These are phyloP conservation scores for Calyptomena viridis DNA, from an alignment of 2,113 vertebrate species.

Conservation along the genomic window DNA sequence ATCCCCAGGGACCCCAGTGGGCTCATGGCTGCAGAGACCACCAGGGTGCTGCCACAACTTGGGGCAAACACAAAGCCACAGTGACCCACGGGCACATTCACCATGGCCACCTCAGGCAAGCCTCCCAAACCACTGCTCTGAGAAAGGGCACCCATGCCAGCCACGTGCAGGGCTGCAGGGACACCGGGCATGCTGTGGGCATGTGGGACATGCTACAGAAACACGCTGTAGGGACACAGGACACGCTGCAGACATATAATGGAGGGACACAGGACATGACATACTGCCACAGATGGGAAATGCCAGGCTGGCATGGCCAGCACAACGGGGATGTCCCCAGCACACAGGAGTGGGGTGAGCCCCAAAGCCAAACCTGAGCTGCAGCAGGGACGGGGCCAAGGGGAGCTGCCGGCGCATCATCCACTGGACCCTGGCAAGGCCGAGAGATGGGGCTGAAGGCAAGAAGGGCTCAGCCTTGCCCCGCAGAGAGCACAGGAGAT, in stretches of 20 bases:
- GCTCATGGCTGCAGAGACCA: not conserved
- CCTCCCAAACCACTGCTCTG: not conserved
- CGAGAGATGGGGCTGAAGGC: slow-evolving; percentile 50
- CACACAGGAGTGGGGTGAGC: not conserved
- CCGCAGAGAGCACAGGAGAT: not conserved
- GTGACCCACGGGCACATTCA: not conserved
- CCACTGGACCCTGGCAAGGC: slow-evolving; percentile 76
- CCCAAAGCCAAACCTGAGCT: slow-evolving; percentile 76
- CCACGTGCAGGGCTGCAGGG: not conserved
- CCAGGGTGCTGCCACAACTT: not conserved
- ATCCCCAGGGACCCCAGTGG: not conserved
- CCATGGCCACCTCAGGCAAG: fast-evolving
- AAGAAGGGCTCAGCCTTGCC: not conserved
- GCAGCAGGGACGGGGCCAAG: slow-evolving; percentile 73
- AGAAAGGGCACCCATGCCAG: not conserved
- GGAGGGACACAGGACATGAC: not conserved
- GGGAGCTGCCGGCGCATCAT: slow-evolving; percentile 75
- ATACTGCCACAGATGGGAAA: not conserved
- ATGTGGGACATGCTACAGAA: not conserved
- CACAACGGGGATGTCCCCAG: not conserved
- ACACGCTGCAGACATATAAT: not conserved
- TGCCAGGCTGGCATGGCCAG: not conserved
- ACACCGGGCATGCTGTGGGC: not conserved
- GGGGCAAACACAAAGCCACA: not conserved
- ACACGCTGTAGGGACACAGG: not conserved